Evolutionary conservation across 2,113 vertebrate genomes (phyloP).

Genomic region (Pseudorectes ferrugineus): DNA sequence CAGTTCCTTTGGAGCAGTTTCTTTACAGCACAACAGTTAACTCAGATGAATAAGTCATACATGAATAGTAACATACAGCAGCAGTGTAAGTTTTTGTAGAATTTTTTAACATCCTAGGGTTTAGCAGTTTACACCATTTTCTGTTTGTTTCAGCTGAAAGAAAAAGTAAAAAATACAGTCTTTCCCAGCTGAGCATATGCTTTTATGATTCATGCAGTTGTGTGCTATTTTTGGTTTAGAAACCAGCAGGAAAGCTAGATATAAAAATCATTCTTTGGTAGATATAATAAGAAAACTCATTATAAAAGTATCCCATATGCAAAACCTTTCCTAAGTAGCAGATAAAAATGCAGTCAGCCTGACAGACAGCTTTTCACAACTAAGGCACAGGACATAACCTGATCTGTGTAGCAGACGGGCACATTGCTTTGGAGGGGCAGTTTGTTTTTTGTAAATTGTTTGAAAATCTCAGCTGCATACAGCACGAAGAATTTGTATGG

Average conservation of each 20-base stretch:
- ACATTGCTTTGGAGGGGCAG: background rate
- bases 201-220: conserved; percentile 42
- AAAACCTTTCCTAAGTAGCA: background rate
- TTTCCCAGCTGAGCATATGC: background rate
- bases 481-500: background rate
- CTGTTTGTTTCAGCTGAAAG: conserved; percentile 29
- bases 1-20: background rate
- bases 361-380: background rate
- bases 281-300: conserved; percentile 20
- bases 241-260: conserved; percentile 18
- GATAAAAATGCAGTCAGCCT: background rate
- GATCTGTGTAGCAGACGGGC: background rate
- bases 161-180: background rate
- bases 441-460: background rate
- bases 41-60: background rate
- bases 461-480: background rate
- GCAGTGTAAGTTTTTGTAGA: background rate
- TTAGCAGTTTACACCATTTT: background rate
- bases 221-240: conserved; percentile 39
- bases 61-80: background rate
- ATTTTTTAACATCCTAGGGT: background rate
- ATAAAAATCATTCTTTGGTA: conserved; percentile 26
- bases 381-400: background rate
- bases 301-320: background rate
- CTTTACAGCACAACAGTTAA: background rate